phyloP scores from a whole-genome alignment of 92 coral and sea anemone genomes.

The Parazoanthus swiftii region DNA sequence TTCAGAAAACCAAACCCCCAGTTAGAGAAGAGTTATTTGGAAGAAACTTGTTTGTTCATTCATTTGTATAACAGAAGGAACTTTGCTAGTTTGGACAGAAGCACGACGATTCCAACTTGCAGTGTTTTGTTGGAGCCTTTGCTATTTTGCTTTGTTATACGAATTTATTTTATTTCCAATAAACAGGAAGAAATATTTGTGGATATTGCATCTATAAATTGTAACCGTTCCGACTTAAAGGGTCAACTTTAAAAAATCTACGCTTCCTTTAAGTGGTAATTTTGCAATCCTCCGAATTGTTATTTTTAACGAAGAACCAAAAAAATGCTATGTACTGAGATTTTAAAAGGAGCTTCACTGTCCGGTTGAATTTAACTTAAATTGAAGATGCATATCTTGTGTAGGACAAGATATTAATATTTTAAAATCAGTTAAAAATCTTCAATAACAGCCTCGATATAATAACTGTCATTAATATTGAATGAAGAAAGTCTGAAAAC shows the following conservation, averaged over 20 bases:
- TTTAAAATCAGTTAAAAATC: neutral
- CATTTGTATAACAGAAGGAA: neutral
- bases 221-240: neutral
- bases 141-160: neutral
- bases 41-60: neutral
- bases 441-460: neutral
- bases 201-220: neutral
- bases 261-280: too few relatives aligned
- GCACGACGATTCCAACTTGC: neutral
- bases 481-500: constrained; percentile 28
- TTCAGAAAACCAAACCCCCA: neutral
- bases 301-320: neutral
- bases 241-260: neutral
- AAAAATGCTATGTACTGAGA: neutral
- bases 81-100: neutral
- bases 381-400: too few relatives aligned
- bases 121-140: neutral
- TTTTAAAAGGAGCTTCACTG: neutral
- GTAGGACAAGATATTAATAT: too few relatives aligned
- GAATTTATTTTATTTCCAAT: neutral
- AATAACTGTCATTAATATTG: constrained; percentile 28
- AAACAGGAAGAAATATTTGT: neutral
- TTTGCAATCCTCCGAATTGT: too few relatives aligned
- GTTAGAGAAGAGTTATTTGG: neutral
- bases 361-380: neutral